Evolutionary conservation across 2,888 invertebrate genomes (phyloP), one percentile per base, ranked within the genome.

Genomic region (Lepidochrysops patricia): DNA sequence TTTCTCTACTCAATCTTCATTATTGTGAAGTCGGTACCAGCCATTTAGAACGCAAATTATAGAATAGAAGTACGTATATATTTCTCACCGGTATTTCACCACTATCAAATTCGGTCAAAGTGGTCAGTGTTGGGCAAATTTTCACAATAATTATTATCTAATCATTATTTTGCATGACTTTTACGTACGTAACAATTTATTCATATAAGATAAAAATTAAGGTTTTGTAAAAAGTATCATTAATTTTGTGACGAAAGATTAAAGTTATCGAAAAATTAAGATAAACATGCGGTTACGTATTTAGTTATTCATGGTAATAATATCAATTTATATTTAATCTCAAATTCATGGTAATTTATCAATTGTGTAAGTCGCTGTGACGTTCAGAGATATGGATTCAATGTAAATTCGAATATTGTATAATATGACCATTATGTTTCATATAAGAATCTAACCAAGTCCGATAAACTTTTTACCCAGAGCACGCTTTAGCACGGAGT

Each of bases 231-330:
- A 54, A 54, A 19, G 19, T 54, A 32, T 29, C 54, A 54, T 29
- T 56, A 34, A 32, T 34, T 32, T 34, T 34, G 34, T 32, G 56
- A 56, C 13, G 32, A 34, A 56, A 34, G 3, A 43, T 43, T 27
- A 15, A 27, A 52, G 13, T 52, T 52, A 52, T 52, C 27, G 13
- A 13, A 52, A 50, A 27, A 52, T 27, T 26, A 27, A 26, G 52
- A 52, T 52, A 52, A 43, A 43, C 43, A 43, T 4, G 52, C 27
- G 52, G 52, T 52, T 52, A 52, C 13, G 27, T 52, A 9, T 52
- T 52, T 52, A 27, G 52, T 52, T 26, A 27, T 52, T 52, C 27
- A 52, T 52, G 26, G 27, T 13, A 27, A 52, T 52, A 27, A 52
- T 27, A 52, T 52, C 52, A 12, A 27, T n/a, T n/a, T n/a, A n/a